phyloP scores from a whole-genome alignment of 2,888 invertebrate species.

The Gryllus longicercus region DNA sequence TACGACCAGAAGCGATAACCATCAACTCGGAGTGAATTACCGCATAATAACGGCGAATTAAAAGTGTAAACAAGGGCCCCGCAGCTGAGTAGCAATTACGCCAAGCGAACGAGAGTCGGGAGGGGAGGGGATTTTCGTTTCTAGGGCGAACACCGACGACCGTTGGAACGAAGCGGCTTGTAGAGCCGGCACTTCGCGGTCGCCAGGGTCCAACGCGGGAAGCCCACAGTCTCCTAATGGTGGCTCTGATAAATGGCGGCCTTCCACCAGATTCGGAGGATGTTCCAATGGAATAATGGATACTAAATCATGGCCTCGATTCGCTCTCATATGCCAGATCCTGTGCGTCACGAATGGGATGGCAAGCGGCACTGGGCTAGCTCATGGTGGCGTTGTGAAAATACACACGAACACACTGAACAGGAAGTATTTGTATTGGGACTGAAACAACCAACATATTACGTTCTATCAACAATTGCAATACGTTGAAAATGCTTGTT shows the following conservation, averaged over 20 bases:
- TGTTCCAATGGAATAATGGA: conserved; percentile 17
- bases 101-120: neutral
- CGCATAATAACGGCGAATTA: neutral
- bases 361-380: neutral
- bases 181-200: neutral
- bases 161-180: neutral
- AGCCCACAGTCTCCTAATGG: neutral
- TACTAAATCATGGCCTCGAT: neutral
- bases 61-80: neutral
- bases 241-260: neutral
- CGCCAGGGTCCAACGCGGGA: neutral
- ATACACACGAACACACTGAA: no score
- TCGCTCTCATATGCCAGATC: neutral
- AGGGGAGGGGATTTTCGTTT: no score
- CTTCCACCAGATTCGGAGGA: neutral
- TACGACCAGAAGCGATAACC: neutral
- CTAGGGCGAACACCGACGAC: neutral
- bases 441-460: no score
- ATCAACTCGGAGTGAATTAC: neutral
- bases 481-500: no score
- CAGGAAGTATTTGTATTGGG: no score
- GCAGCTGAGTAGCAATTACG: neutral
- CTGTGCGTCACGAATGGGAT: neutral
- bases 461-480: no score
- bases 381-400: no score